A percentile compares a stretch with the other conserved stretches of the same genome.
phyloP scores from a whole-genome alignment of 2,797 vertebrate genomes.

The Phyllotis vaccarum region DNA sequence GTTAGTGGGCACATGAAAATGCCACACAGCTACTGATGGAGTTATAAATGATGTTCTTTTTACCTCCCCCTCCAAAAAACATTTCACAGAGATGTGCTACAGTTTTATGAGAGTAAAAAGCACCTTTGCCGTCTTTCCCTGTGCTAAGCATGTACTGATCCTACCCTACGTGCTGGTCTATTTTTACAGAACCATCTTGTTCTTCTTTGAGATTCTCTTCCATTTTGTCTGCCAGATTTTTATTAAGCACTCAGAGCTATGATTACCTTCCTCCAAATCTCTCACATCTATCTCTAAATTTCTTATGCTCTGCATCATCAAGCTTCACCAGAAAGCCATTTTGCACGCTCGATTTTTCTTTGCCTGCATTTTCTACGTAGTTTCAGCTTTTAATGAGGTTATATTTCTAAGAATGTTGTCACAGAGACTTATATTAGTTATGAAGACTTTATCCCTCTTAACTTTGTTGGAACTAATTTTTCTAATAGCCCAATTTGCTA shows the following conservation, averaged over 20 bases:
- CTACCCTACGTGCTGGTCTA: not conserved
- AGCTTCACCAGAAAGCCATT: conserved; percentile 58
- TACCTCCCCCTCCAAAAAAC: not conserved
- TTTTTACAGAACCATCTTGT: not conserved
- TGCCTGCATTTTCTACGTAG: conserved; percentile 62
- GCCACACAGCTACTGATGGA: not conserved
- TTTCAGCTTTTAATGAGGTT: conserved; percentile 64
- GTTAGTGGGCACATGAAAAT: not conserved
- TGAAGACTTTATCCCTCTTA: conserved; percentile 44
- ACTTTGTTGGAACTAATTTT: conserved; percentile 53
- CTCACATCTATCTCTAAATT: not conserved
- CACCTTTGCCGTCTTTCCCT: not conserved
- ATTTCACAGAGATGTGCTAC: not conserved
- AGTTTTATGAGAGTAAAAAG: conserved; percentile 12
- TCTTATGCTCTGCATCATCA: conserved; percentile 52
- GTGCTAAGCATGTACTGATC: accelerated
- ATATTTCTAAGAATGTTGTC: conserved; percentile 62
- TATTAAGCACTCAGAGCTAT: conserved; percentile 49
- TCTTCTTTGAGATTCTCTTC: conserved; percentile 51
- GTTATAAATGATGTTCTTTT: not conserved
- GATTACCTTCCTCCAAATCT: conserved; percentile 36
- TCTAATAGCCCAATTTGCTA: conserved; percentile 32
- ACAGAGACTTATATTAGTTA: conserved; percentile 64
- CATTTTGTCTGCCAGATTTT: conserved; percentile 6
- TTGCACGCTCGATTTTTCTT: conserved; percentile 60